These are phyloP conservation scores for Zosterops lateralis DNA, from an alignment of 2,113 vertebrate species.

Conservation along the genomic window DNA sequence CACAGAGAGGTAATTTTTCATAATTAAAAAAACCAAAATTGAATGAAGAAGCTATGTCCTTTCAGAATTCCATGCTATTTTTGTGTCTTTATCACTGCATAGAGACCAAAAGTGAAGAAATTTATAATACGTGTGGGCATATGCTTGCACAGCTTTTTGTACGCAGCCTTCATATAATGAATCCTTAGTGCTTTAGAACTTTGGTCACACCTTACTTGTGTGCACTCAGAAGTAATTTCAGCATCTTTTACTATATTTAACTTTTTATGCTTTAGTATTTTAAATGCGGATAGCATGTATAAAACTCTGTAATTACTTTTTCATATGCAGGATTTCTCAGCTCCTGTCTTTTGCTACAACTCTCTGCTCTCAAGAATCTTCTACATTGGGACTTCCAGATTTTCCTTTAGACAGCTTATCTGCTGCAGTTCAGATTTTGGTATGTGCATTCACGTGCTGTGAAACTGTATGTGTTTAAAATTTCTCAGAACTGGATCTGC, in stretches of 20 bases:
- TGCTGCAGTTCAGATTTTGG: conserved; percentile 85
- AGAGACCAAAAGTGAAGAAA: background rate
- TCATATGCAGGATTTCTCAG: conserved; percentile 84
- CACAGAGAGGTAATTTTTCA: conserved; percentile 83
- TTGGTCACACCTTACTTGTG: background rate
- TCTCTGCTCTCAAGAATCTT: conserved; percentile 93
- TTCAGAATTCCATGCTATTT: conserved; percentile 10
- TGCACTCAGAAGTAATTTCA: background rate
- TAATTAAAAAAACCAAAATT: background rate
- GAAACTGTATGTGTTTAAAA: background rate
- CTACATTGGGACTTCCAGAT: conserved; percentile 88
- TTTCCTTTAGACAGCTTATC: conserved; percentile 93
- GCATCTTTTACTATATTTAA: background rate
- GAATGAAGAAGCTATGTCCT: background rate
- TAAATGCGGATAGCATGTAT: background rate
- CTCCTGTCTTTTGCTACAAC: conserved; percentile 92
- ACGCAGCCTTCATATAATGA: background rate
- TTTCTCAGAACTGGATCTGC: background rate
- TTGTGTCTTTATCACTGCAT: background rate
- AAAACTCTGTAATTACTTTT: conserved; percentile 24
- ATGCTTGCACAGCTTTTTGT: background rate
- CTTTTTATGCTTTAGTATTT: background rate
- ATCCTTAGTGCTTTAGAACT: background rate
- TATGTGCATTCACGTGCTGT: conserved; percentile 68
- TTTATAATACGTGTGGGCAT: background rate